phyloP scores from a whole-genome alignment of 2,888 invertebrate species.

The Lasioglossum figueresi region DNA sequence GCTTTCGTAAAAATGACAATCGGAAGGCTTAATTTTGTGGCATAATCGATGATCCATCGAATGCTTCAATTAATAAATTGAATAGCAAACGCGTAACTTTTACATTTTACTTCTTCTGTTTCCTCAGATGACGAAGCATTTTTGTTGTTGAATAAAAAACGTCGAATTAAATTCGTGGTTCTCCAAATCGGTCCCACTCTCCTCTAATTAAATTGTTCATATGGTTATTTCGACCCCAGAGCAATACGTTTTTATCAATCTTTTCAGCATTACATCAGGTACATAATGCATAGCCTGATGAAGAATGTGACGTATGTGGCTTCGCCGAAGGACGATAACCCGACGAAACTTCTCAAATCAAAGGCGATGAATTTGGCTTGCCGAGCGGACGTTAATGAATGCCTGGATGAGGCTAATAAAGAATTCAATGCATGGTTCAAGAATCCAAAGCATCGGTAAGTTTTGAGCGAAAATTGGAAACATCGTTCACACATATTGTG shows the following conservation, averaged over 20 bases:
- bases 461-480: neutral
- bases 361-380: slow-evolving; percentile 88
- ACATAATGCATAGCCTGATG: slow-evolving; percentile 10
- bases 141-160: no score
- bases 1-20: no score
- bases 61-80: no score
- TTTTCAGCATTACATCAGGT: slow-evolving; percentile 47
- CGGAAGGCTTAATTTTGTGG: no score
- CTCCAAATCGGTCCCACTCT: no score
- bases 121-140: no score
- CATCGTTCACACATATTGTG: no score
- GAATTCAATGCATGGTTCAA: slow-evolving; percentile 30
- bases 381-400: slow-evolving; percentile 86
- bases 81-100: no score
- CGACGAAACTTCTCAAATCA: slow-evolving; percentile 86
- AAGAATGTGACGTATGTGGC: slow-evolving; percentile 68
- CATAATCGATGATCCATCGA: no score
- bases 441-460: slow-evolving; percentile 48
- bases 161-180: no score
- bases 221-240: neutral
- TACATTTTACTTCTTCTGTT: no score
- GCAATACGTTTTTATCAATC: neutral
- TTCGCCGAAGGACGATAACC: slow-evolving; percentile 84
- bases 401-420: slow-evolving; percentile 84
- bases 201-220: neutral